Base-by-base conservation (phyloP, 2,888 invertebrate genomes). In the Hypena proboscidalis region DNA sequence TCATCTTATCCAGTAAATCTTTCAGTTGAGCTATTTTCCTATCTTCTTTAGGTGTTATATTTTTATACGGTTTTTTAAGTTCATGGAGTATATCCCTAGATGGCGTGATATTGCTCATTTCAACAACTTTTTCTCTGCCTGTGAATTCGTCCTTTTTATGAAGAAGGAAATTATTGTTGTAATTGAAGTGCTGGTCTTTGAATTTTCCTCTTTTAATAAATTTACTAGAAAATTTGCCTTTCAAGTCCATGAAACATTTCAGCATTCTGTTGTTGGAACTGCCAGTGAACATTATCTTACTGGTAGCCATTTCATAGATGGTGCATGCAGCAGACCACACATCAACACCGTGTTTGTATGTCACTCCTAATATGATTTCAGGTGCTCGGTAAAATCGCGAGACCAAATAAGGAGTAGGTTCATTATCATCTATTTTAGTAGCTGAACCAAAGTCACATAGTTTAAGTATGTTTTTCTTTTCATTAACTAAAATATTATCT, bases 321-420 rank as follows among this genome's bases (percentile, higher is more conserved):
- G 99, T 99, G 77, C 98, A 98, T n/a, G 97, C 99, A 8, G 98
- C 96, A 19, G 99, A 98, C 99, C 99, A 99, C 92, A 98, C 94
- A 85, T 99, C 99, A 66, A 99, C 96, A 33, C 96, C 96, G 90
- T 96, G 97, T 83, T 97, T 98, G 87, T 99, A 99, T 14, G 96
- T 94, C 78, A 99, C 94, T 19, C 99, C 99, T 68, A 99, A 91
- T 83, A 99, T 99, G 44, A 99, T 99, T 94, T 99, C 99, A 1
- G 99, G 99, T 4, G 99, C 96, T 74, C 99, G 94, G 87, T 99
- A 99, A 92, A 99, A 99, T 67, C 99, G 93, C 39, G 99, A 99
- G 39, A 99, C 99, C 56, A 99, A 92, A 84, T 99, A 99, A 0
- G 99, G 99, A 2, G 99, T 99, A 39, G 97, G 96, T 86, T 99